Evolutionary conservation across 2,797 vertebrate species (phyloP).

Genomic region (Tragopan temminckii): DNA sequence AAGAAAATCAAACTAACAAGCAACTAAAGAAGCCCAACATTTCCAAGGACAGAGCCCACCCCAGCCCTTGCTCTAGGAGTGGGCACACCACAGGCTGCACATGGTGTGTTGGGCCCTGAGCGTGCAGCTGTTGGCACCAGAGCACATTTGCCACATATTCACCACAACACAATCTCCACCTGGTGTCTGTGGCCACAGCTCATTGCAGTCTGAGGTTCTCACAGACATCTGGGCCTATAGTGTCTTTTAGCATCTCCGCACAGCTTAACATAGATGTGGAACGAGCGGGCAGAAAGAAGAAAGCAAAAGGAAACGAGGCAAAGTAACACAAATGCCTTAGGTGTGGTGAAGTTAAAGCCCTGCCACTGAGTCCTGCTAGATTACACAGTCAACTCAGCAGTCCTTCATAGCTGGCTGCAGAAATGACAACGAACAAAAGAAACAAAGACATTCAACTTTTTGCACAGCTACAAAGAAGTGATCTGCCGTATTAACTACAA

Average conservation of each 20-base stretch:
- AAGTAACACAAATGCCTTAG: background rate
- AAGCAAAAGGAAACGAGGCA: background rate
- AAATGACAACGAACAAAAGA: background rate
- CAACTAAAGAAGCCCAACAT: background rate
- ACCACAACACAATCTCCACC: background rate
- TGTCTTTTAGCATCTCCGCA: background rate
- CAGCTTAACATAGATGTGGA: background rate
- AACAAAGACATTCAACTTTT: constrained; percentile 16
- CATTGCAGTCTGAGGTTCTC: background rate
- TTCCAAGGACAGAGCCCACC: background rate
- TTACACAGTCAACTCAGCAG: constrained; percentile 9
- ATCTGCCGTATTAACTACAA: constrained; percentile 38
- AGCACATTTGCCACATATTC: background rate
- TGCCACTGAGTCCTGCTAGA: background rate
- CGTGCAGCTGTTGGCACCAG: background rate
- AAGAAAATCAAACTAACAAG: background rate
- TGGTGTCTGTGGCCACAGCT: background rate
- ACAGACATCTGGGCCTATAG: background rate
- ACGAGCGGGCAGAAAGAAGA: fast-evolving
- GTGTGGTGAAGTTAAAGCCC: background rate
- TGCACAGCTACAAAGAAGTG: constrained; percentile 18
- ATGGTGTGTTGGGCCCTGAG: background rate
- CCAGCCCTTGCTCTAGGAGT: background rate
- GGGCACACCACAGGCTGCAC: background rate
- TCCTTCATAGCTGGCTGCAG: background rate